Percentiles rank a stretch among this genome's conserved stretches.
Conservation (phyloP, 2,113 vertebrate species). For the Microtus ochrogaster region DNA sequence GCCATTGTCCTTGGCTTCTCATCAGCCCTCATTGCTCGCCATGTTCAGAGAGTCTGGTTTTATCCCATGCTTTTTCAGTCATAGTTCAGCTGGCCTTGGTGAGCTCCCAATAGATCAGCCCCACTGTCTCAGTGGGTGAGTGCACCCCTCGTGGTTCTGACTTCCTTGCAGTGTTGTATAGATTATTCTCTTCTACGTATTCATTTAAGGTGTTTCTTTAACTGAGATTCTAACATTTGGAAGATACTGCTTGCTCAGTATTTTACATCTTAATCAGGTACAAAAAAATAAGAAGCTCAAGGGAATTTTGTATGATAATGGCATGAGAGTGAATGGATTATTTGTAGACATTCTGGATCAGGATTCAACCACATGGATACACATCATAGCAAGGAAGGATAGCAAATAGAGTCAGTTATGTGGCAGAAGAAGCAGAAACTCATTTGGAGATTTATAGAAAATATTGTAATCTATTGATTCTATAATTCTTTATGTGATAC, state of each 20-base stretch:
- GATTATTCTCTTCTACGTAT: fast-evolving
- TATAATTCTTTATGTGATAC: neutral
- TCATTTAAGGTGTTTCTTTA: neutral
- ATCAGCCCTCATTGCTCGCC: no score
- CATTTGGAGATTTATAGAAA: neutral
- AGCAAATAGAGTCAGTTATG: neutral
- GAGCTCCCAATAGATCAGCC: no score
- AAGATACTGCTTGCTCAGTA: neutral
- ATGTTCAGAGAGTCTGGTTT: no score
- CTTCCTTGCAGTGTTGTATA: no score
- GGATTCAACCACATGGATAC: neutral
- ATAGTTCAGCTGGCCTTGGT: no score
- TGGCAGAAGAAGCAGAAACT: neutral
- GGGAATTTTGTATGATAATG: neutral
- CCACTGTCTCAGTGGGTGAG: no score
- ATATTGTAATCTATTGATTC: neutral
- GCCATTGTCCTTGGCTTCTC: no score
- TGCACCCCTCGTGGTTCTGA: no score
- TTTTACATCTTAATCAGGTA: neutral
- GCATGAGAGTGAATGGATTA: neutral
- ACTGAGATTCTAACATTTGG: neutral
- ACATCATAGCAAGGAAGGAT: neutral
- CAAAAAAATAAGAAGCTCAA: neutral
- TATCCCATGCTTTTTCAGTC: no score
- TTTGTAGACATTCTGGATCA: neutral